Evolutionary conservation across 2,797 vertebrate genomes (phyloP), one percentile per base, ranked within the genome.

Genomic region (Netta rufina): DNA sequence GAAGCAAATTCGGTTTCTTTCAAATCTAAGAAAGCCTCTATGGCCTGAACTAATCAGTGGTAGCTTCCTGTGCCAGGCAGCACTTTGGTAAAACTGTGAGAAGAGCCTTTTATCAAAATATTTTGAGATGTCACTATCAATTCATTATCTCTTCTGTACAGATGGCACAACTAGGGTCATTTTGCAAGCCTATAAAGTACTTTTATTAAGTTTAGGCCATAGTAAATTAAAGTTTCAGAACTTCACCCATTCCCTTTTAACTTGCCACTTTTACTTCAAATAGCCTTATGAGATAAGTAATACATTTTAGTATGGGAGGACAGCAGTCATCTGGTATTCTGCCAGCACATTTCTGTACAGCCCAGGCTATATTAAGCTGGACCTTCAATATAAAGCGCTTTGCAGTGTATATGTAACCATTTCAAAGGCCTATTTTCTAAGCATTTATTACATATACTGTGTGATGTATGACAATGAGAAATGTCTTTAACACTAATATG

Each of bases 1-100:
- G 85, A 71, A 94, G 51, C 43, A 95, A 93, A 96, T 97, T 96
- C 96, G 90, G 80, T 96, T 97, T 95, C 94, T 95, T 96, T 96
- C 33, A 58, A 91, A 86, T 80, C 71, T 95, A 72, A 96, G 87
- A 95, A 96, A 95, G 94, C 57, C 81, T 73, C 78, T 84, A 33
- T 94, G 92, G 67, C 33, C 84, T 92, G 81, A 96, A 87, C 91
- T 97, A 96, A 96, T 97, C 96, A 95, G 84, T 39, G 53, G 32
- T 62, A 87, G 81, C 93, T 95, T 91, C 91, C 71, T 89, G 79
- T 3, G 7, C 84, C 76, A 93, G 94, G 84, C 77, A 91, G 67
- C 58, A 43, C 95, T 95, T 84, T 56, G 88, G 47, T 82, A 41
- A 65, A 95, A 95, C 45, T 84, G 67, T 57, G 53, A 89, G 93